Conservation (phyloP, 2,797 vertebrate genomes). For the Heliangelus exortis region DNA sequence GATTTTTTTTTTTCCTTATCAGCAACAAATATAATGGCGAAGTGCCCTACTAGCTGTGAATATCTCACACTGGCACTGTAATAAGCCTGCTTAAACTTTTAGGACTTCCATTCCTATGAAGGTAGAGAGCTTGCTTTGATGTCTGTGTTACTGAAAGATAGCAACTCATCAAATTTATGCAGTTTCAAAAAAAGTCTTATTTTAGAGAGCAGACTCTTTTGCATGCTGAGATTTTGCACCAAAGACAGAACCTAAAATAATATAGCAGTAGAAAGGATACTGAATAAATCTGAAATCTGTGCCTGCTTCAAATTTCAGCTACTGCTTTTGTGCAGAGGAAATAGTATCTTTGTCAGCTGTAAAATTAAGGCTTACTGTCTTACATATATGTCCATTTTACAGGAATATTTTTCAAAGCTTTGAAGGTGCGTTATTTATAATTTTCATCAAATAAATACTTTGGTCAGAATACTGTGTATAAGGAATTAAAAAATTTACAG, state of each 20-base stretch:
- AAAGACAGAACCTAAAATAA: constrained; percentile 6
- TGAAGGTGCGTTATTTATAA: neutral
- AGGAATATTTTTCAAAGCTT: neutral
- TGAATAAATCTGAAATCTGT: neutral
- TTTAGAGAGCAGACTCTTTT: neutral
- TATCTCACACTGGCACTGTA: neutral
- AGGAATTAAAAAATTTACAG: neutral
- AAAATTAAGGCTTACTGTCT: neutral
- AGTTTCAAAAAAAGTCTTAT: neutral
- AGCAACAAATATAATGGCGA: neutral
- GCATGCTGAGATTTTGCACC: neutral
- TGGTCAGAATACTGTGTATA: neutral
- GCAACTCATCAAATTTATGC: neutral
- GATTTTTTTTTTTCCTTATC: neutral
- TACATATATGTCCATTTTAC: neutral
- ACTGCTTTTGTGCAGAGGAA: neutral
- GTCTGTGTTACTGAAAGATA: neutral
- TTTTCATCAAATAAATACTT: neutral
- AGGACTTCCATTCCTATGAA: neutral
- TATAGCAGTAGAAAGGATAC: neutral
- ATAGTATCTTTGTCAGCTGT: neutral
- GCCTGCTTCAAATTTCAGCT: neutral
- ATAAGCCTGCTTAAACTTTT: neutral
- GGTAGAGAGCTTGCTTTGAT: neutral
- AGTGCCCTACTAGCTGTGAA: neutral